Evolutionary conservation across 2,113 vertebrate genomes (phyloP).

Genomic region (Coturnix japonica): DNA sequence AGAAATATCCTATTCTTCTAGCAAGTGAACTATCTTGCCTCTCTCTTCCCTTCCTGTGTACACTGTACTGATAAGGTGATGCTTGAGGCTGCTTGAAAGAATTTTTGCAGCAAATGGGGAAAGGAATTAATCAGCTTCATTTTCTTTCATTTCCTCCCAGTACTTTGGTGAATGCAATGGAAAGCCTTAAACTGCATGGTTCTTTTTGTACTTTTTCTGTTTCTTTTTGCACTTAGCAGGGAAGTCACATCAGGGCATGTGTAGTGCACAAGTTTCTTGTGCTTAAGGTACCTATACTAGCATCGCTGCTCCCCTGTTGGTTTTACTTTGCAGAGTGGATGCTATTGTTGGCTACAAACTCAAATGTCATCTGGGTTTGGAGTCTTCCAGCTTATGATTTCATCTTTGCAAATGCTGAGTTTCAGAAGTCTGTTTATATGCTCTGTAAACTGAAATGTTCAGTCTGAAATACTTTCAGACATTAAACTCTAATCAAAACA

Average conservation of each 20-base stretch:
- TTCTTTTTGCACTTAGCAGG: not conserved
- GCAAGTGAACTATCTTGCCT: not conserved
- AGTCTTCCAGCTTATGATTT: constrained; percentile 56
- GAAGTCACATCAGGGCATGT: not conserved
- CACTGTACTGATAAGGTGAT: not conserved
- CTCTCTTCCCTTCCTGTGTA: not conserved
- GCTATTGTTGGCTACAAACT: constrained; percentile 15
- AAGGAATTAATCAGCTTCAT: not conserved
- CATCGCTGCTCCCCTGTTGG: not conserved
- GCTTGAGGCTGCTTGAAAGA: not conserved
- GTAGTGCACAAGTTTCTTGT: not conserved
- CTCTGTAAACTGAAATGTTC: constrained; percentile 37
- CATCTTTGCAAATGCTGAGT: constrained; percentile 33
- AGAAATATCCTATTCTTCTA: not conserved
- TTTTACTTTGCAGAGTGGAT: not conserved
- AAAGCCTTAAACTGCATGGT: not conserved
- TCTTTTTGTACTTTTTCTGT: not conserved
- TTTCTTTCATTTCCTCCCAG: not conserved
- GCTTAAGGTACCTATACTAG: not conserved
- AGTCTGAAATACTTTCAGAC: constrained; percentile 29
- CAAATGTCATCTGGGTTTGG: constrained; percentile 25
- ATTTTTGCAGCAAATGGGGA: not conserved
- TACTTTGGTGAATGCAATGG: not conserved
- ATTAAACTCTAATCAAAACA: constrained; percentile 34
- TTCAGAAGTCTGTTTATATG: constrained; percentile 40